Percentiles rank a stretch among this genome's conserved stretches.
These are phyloP conservation scores for Galeruca laticollis DNA, from an alignment of 2,888 invertebrate species.

Conservation along the genomic window DNA sequence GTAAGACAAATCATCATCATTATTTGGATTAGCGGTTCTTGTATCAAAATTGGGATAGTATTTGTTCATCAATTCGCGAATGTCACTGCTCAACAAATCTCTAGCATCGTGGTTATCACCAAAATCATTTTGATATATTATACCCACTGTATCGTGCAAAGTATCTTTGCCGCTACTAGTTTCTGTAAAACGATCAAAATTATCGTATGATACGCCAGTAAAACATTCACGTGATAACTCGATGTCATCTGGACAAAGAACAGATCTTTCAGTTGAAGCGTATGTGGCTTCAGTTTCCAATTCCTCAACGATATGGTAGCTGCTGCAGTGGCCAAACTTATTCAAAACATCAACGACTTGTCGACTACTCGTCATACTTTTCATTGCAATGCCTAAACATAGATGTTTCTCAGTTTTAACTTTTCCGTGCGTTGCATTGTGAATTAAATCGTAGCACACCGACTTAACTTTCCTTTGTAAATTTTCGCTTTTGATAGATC, in stretches of 20 bases:
- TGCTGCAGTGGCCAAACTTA: conserved; percentile 7
- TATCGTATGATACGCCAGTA: neutral
- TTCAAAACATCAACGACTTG: conserved; percentile 6
- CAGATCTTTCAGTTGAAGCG: neutral
- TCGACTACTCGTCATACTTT: conserved; percentile 14
- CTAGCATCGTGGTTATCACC: neutral
- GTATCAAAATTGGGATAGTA: neutral
- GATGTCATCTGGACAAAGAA: neutral
- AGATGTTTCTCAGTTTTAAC: neutral
- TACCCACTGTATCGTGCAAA: no score
- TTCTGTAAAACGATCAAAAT: neutral
- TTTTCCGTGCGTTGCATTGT: neutral
- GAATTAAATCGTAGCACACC: neutral
- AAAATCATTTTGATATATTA: neutral
- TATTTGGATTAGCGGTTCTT: neutral
- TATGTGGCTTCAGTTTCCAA: neutral
- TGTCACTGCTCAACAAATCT: neutral
- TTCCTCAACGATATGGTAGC: neutral
- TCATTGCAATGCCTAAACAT: neutral
- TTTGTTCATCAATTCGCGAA: neutral
- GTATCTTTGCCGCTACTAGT: neutral
- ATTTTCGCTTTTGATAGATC: neutral
- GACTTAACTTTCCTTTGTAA: neutral
- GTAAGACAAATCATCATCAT: conserved; percentile 3
- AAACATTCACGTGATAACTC: neutral